Percentiles rank a stretch among this genome's conserved stretches.
Conservation (phyloP, 2,888 invertebrate species). For the Melitaea athalia region DNA sequence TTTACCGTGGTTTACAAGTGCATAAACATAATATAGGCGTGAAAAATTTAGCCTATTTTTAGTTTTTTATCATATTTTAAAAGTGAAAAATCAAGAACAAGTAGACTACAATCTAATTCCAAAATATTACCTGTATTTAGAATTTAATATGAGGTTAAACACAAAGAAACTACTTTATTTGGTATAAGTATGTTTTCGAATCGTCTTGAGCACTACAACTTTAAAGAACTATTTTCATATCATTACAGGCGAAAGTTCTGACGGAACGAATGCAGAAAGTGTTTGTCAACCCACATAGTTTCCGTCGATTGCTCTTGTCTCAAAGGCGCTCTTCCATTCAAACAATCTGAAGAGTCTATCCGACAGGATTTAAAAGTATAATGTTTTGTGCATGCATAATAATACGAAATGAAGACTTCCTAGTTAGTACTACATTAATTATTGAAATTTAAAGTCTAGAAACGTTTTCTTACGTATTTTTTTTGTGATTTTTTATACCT, state of each 20-base stretch:
- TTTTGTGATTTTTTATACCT: no score
- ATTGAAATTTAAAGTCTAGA: no score
- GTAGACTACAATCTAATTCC: no score
- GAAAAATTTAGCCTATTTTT: no score
- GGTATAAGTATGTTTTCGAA: background rate
- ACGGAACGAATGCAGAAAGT: slow-evolving; percentile 11
- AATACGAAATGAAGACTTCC: background rate
- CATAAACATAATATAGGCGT: no score
- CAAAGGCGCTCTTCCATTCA: slow-evolving; percentile 11
- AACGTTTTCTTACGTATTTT: no score
- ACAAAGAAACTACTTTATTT: background rate
- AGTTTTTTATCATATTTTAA: no score
- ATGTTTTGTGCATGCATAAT: background rate
- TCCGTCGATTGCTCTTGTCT: slow-evolving; percentile 9
- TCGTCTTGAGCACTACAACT: background rate
- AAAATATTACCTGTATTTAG: no score
- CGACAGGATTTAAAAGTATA: slow-evolving; percentile 11
- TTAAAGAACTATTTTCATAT: slow-evolving; percentile 14
- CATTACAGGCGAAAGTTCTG: slow-evolving; percentile 4
- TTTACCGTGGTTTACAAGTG: no score
- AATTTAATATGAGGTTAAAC: background rate
- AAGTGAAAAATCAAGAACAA: no score
- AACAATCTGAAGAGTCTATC: slow-evolving; percentile 5
- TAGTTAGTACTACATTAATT: no score
- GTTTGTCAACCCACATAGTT: slow-evolving; percentile 17